Evolutionary conservation across 2,888 invertebrate genomes (phyloP), one percentile per base, ranked within the genome.

Genomic region (Coronaproctus castanopsis): DNA sequence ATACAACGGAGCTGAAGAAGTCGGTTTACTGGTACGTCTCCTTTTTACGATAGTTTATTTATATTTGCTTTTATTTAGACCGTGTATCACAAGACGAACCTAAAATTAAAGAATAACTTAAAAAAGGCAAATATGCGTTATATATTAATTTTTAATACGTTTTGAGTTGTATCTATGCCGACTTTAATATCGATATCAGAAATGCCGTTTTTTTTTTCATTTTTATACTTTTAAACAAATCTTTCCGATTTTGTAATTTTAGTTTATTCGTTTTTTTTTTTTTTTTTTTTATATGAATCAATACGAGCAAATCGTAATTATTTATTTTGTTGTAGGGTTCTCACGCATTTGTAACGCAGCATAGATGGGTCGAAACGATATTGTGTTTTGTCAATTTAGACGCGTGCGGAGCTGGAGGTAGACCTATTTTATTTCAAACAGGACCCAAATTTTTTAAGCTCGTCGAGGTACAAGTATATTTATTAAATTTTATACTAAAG

Each of bases 1-100:
- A 64, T 86, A 91, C 72, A 91, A 91, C 73, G 90, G 90, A 62
- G 92, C 89, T 57, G 91, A 92, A 74, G 92, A 92, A 75, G 89
- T 87, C 75, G 81, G 89, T 69, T 76, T 89, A 73, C 87, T 87
- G 71, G 77, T 73, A 67, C 55, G 49, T 55, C 19, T 48, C 49
- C 10, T 48, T 10, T n/a, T 18, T n/a, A 18, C 53, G 19, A 20
- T 18, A n/a, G 53, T 52, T n/a, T n/a, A n/a, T n/a, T n/a, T n/a
- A n/a, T n/a, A n/a, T n/a, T n/a, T n/a, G n/a, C n/a, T n/a, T n/a
- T n/a, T n/a, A n/a, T n/a, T n/a, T n/a, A n/a, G n/a, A n/a, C n/a
- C n/a, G n/a, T n/a, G n/a, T n/a, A n/a, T n/a, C n/a, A n/a, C n/a
- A n/a, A n/a, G n/a, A n/a, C n/a, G n/a, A n/a, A n/a, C n/a, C n/a